Percentiles rank a stretch among this genome's conserved stretches.
Evolutionary conservation across 2,113 vertebrate species (phyloP).

Genomic region (Hippocampus mohnikei): DNA sequence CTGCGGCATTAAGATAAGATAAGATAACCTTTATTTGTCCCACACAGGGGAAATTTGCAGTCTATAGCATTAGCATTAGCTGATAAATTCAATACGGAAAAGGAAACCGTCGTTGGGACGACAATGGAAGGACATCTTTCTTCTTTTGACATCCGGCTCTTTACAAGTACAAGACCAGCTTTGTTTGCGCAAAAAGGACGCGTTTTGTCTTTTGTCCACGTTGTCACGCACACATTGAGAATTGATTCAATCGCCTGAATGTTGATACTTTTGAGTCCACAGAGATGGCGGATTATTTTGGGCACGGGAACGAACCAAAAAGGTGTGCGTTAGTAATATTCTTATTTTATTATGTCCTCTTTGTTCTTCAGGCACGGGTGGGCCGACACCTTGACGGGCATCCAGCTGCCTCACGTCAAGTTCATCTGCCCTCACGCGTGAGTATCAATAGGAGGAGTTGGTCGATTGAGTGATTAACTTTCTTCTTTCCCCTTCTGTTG

Average conservation of each 20-base stretch:
- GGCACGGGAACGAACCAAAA: background rate
- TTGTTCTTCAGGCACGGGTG: conserved; percentile 84
- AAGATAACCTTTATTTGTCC: too few relatives aligned
- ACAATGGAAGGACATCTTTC: background rate
- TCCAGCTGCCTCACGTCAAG: conserved; percentile 90
- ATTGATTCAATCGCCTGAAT: background rate
- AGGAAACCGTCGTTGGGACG: background rate
- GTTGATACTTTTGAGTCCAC: too few relatives aligned
- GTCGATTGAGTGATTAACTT: too few relatives aligned
- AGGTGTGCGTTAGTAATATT: background rate
- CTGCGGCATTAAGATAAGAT: too few relatives aligned
- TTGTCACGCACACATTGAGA: background rate
- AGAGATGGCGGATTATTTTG: too few relatives aligned
- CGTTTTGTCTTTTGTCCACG: background rate
- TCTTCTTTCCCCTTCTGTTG: too few relatives aligned
- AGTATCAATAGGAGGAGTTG: conserved; percentile 58
- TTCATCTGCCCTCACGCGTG: conserved; percentile 97
- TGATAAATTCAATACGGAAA: background rate
- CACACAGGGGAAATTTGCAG: too few relatives aligned
- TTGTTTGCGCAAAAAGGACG: background rate
- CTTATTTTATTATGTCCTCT: background rate
- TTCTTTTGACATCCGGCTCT: background rate
- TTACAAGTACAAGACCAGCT: background rate
- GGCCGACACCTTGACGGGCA: conserved; percentile 84
- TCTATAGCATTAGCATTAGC: background rate